These are phyloP conservation scores for Bagarius yarrelli DNA, from an alignment of 2,113 vertebrate species.

Conservation along the genomic window DNA sequence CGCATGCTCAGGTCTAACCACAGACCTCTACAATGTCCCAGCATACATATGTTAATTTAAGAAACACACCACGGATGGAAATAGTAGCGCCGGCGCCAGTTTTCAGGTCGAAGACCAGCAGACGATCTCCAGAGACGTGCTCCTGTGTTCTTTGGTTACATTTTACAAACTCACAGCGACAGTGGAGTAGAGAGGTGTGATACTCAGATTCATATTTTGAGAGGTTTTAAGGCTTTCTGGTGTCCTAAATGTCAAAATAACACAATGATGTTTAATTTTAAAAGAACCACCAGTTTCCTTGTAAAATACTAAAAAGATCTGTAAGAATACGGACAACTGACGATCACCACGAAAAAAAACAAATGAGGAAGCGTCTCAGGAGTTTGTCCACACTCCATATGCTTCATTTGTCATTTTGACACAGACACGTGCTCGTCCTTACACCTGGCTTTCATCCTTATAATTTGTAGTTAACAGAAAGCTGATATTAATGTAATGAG, in stretches of 20 bases:
- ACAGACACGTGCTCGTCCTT: not conserved
- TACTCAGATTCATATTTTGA: not conserved
- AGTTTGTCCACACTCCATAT: not conserved
- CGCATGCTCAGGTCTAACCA: not conserved
- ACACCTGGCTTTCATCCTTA: not conserved
- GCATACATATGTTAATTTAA: constrained; percentile 12
- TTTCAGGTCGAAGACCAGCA: constrained; percentile 12
- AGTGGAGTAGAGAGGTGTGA: not conserved
- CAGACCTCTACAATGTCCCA: not conserved
- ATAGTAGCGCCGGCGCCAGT: not conserved
- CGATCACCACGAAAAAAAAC: too few species aligned
- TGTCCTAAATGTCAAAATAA: not conserved
- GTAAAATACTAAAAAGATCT: not conserved
- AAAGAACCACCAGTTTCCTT: not conserved
- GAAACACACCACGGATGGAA: not conserved
- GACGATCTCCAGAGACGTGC: not conserved
- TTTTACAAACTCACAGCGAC: constrained; percentile 2
- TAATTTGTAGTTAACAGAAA: not conserved
- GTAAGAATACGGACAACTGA: not conserved
- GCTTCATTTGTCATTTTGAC: constrained; percentile 5
- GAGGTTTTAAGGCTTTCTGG: not conserved
- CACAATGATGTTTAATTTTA: not conserved
- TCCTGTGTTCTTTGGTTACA: constrained; percentile 31
- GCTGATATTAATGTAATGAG: not conserved
- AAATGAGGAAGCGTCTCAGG: not conserved